Evolutionary conservation across 2,113 vertebrate species (phyloP).

Genomic region (Micromys minutus): DNA sequence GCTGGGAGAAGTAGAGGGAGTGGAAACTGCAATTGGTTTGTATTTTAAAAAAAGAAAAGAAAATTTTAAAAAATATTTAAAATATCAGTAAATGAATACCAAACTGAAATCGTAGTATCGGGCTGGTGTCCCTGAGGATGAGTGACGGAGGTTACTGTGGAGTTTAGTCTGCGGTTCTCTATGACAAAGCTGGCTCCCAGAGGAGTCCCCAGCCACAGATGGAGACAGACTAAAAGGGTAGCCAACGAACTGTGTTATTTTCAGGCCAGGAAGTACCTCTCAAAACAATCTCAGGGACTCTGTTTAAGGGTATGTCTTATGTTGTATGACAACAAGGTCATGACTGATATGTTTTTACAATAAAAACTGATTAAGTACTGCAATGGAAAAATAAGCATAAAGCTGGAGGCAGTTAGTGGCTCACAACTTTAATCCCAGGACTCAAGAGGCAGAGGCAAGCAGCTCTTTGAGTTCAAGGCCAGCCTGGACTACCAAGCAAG

Average conservation of each 20-base stretch:
- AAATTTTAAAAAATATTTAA: neutral
- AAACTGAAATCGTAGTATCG: neutral
- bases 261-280: slow-evolving; percentile 4
- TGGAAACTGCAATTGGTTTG: too few species aligned
- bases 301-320: neutral
- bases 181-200: neutral
- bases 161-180: slow-evolving; percentile 16
- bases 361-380: slow-evolving; percentile 22
- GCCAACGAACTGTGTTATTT: neutral
- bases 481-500: neutral
- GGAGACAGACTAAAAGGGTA: slow-evolving; percentile 33
- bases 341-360: slow-evolving; percentile 32
- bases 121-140: neutral
- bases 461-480: neutral
- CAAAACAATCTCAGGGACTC: neutral
- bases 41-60: too few species aligned
- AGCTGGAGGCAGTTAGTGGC: too few species aligned
- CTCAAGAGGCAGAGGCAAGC: neutral
- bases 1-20: neutral
- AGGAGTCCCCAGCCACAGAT: neutral
- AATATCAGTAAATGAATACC: slow-evolving; percentile 18
- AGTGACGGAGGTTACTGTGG: neutral
- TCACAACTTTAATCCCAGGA: neutral
- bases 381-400: slow-evolving; percentile 7
- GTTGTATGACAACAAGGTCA: neutral